Percentiles rank a stretch among this genome's conserved stretches.
Conservation (phyloP, 2,888 invertebrate genomes). For the Thymelicus acteon region DNA sequence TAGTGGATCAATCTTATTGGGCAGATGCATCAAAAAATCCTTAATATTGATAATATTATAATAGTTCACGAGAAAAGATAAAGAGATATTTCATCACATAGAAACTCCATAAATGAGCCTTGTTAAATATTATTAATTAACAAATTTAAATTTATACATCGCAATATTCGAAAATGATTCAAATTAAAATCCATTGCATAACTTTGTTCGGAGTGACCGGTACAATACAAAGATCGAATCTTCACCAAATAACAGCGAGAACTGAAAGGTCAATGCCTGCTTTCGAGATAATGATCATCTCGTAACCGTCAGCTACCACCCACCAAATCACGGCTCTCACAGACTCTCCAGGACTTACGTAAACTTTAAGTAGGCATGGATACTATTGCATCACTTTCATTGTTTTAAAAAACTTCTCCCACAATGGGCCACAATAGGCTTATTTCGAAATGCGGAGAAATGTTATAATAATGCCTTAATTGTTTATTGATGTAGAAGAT, state of each 20-base stretch:
- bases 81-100: no score
- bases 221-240: conserved; percentile 11
- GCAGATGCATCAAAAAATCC: no score
- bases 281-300: conserved; percentile 49
- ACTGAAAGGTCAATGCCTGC: conserved; percentile 50
- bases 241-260: conserved; percentile 4
- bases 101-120: no score
- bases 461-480: conserved; percentile 15
- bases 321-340: conserved; percentile 39
- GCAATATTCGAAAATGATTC: no score
- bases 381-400: conserved; percentile 25
- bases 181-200: no score
- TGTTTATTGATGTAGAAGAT: background rate
- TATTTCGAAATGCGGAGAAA: conserved; percentile 17
- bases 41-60: no score
- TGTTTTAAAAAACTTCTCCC: conserved; percentile 28
- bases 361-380: conserved; percentile 28
- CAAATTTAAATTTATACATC: no score
- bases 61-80: no score
- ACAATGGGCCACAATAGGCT: conserved; percentile 20
- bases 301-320: conserved; percentile 32
- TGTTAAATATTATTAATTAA: background rate
- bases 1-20: no score
- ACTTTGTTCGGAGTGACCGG: no score
- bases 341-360: conserved; percentile 35